A percentile compares a stretch with the other conserved stretches of the same genome.
phyloP scores from a whole-genome alignment of 1,140 invertebrate species.

The Solenopsis fugax region DNA sequence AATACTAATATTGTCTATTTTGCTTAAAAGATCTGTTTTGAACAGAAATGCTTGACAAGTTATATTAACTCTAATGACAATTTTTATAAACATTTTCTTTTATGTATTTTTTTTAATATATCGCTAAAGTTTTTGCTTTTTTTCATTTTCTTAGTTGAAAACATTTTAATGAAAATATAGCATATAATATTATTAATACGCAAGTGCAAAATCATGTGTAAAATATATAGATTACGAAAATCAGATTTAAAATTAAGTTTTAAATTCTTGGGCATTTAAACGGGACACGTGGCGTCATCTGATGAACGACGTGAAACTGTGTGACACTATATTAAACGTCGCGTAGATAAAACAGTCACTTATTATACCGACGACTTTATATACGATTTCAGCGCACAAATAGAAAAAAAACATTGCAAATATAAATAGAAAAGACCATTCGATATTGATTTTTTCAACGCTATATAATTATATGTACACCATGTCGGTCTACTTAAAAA shows the following conservation, averaged over 20 bases:
- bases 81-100: background rate
- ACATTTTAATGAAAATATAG: slow-evolving; percentile 3
- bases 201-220: background rate
- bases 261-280: background rate
- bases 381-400: slow-evolving; percentile 1
- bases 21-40: background rate
- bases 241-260: background rate
- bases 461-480: background rate
- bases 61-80: background rate
- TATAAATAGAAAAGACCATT: slow-evolving; percentile 46
- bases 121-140: background rate
- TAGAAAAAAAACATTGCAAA: slow-evolving; percentile 24
- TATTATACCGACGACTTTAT: slow-evolving; percentile 16
- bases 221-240: background rate
- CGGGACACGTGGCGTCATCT: background rate
- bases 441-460: slow-evolving; percentile 18
- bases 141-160: background rate
- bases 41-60: background rate
- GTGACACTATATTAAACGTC: background rate
- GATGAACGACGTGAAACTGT: background rate
- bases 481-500: background rate
- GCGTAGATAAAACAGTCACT: slow-evolving; percentile 34
- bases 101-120: background rate
- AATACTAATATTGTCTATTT: background rate
- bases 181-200: background rate